phyloP scores from a whole-genome alignment of 2,888 invertebrate genomes.

The Xylota sylvarum region DNA sequence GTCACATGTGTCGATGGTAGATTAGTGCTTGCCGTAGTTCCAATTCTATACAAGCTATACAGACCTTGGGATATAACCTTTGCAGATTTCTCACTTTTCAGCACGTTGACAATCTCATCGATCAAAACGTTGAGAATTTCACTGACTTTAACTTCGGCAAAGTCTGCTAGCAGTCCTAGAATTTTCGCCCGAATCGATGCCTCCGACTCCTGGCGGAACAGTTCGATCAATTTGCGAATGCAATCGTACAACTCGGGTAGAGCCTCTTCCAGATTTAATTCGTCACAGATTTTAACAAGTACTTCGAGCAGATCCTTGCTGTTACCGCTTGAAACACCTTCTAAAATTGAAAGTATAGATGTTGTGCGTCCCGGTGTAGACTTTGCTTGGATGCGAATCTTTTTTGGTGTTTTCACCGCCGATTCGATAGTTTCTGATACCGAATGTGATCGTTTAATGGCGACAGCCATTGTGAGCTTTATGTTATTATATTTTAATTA shows the following conservation, averaged over 20 bases:
- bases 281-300: conserved; percentile 83
- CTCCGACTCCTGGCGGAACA: conserved; percentile 82
- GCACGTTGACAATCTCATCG: conserved; percentile 82
- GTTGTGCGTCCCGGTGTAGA: conserved; percentile 57
- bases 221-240: conserved; percentile 80
- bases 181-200: conserved; percentile 82
- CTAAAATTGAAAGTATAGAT: conserved; percentile 49
- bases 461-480: conserved; percentile 52
- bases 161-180: conserved; percentile 81
- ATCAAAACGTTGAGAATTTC: conserved; percentile 81
- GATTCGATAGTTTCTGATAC: conserved; percentile 78
- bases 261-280: conserved; percentile 80
- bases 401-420: conserved; percentile 79
- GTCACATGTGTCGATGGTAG: conserved; percentile 82
- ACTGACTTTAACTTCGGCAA: conserved; percentile 81
- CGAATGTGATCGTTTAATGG: conserved; percentile 77
- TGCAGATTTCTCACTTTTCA: conserved; percentile 83
- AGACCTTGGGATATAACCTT: conserved; percentile 84
- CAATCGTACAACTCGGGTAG: conserved; percentile 81
- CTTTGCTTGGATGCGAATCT: conserved; percentile 81
- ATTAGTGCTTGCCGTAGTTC: conserved; percentile 79
- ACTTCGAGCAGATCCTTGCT: conserved; percentile 81
- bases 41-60: conserved; percentile 83
- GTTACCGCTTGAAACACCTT: conserved; percentile 67
- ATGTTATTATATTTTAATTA: neutral